Conservation (phyloP, 2,113 vertebrate species). For the Erpornis zantholeuca region DNA sequence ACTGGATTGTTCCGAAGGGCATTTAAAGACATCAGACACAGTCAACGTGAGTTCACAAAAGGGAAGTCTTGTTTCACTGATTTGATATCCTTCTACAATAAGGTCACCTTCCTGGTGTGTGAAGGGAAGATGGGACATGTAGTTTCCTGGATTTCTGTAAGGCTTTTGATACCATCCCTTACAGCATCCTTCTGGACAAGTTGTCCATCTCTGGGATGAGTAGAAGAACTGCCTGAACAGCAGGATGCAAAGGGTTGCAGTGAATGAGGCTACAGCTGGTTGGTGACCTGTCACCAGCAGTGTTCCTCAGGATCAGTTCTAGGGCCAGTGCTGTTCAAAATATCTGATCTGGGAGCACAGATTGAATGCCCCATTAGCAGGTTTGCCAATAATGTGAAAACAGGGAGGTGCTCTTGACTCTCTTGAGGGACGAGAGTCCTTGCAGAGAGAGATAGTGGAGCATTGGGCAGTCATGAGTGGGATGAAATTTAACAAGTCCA, state of each 20-base stretch:
- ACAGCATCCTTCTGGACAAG: neutral
- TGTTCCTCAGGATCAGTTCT: neutral
- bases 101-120: neutral
- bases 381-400: neutral
- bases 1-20: neutral
- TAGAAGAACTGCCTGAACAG: neutral
- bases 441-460: neutral
- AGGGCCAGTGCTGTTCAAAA: neutral
- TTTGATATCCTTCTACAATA: neutral
- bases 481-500: neutral
- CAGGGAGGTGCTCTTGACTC: neutral
- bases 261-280: neutral
- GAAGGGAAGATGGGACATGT: neutral
- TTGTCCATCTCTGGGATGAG: neutral
- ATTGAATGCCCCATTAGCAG: neutral
- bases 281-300: accelerated
- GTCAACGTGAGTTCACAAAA: neutral
- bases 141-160: neutral
- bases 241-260: neutral
- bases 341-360: neutral
- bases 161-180: neutral
- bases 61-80: neutral
- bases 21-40: neutral
- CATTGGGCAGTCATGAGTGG: neutral
- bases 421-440: neutral